These are phyloP conservation scores for Melitaea cinxia DNA, from an alignment of 1,140 invertebrate genomes.

Conservation along the genomic window DNA sequence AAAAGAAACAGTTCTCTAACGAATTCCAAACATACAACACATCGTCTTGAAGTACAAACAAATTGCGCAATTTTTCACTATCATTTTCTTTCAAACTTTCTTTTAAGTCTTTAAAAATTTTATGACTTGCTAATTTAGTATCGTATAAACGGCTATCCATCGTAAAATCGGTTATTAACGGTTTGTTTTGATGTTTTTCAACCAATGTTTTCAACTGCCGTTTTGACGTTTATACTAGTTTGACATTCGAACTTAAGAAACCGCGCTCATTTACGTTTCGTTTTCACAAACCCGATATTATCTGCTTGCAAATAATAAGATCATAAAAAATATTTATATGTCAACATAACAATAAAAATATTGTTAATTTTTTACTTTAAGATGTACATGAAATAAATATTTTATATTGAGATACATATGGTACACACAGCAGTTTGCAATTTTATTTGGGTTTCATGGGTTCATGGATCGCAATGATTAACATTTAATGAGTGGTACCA, in stretches of 20 bases:
- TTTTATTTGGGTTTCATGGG: no score
- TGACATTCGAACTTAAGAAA: constrained; percentile 12
- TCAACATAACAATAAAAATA: no score
- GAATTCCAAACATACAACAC: constrained; percentile 85
- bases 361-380: no score
- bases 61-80: constrained; percentile 83
- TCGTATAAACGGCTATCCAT: constrained; percentile 83
- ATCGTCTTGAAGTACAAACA: constrained; percentile 84
- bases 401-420: no score
- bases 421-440: no score
- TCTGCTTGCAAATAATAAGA: no score
- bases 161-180: constrained; percentile 33
- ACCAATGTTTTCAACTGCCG: no score
- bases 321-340: no score
- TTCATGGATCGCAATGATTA: no score
- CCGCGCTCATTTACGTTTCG: constrained; percentile 38
- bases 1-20: constrained; percentile 83
- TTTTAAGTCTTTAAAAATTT: constrained; percentile 83
- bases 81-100: constrained; percentile 78
- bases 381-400: no score
- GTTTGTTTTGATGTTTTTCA: constrained; percentile 35
- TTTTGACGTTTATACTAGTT: constrained; percentile 17
- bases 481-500: no score
- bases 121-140: constrained; percentile 82
- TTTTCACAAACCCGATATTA: constrained; percentile 17